Conservation (phyloP, 2,113 vertebrate genomes). For the Psittacara wagleri region DNA sequence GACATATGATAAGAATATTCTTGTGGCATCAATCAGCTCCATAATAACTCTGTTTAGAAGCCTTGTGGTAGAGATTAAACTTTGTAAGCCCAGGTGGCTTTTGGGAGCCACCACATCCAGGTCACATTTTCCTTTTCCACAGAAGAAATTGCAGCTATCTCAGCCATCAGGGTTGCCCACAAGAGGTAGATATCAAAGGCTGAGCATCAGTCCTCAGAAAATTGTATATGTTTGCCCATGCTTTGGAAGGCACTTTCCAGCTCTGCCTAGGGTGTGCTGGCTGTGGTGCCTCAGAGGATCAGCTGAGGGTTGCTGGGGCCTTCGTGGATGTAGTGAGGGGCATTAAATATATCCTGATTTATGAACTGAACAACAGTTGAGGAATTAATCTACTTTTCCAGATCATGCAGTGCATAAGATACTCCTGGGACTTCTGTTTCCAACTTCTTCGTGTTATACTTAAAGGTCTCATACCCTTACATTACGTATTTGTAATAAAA, state of each 20-base stretch:
- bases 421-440: background rate
- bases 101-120: background rate
- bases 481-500: background rate
- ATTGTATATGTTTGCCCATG: accelerated
- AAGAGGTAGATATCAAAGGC: accelerated
- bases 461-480: background rate
- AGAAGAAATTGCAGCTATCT: background rate
- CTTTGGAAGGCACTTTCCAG: background rate
- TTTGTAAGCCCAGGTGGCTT: background rate
- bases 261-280: background rate
- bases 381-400: background rate
- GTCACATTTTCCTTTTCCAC: accelerated
- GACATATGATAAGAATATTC: background rate
- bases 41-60: background rate
- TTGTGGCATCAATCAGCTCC: background rate
- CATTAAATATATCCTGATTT: background rate
- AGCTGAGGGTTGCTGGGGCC: accelerated
- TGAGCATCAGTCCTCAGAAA: background rate
- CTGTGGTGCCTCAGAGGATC: accelerated
- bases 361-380: background rate
- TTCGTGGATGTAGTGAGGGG: accelerated
- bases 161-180: accelerated
- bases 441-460: background rate
- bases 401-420: background rate
- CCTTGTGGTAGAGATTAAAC: background rate